Conservation (phyloP, 2,113 vertebrate species). For the Charina bottae region DNA sequence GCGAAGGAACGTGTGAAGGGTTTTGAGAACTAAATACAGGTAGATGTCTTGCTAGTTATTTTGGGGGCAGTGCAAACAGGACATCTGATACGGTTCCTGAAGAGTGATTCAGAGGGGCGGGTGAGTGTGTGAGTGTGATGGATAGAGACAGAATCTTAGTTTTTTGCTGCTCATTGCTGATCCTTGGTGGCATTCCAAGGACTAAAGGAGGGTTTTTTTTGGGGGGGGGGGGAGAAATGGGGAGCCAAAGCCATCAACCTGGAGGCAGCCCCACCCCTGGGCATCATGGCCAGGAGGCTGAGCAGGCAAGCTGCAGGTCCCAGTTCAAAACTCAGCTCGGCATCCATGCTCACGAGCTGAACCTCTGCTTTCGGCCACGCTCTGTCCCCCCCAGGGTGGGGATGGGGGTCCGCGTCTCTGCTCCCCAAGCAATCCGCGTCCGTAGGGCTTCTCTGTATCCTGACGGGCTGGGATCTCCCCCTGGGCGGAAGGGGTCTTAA, state of each 20-base stretch:
- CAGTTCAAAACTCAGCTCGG: not conserved
- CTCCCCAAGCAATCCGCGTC: not conserved
- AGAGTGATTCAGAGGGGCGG: not conserved
- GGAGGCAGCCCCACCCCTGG: not conserved
- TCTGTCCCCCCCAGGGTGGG: not conserved
- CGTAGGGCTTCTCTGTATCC: not conserved
- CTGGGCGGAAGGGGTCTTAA: not conserved
- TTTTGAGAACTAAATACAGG: not conserved
- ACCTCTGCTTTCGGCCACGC: not conserved
- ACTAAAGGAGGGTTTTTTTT: not conserved
- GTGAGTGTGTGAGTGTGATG: not conserved
- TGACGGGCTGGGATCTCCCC: not conserved
- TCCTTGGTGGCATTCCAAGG: not conserved
- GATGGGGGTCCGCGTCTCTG: not conserved
- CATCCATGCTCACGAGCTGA: not conserved
- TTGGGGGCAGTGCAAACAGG: not conserved
- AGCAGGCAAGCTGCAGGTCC: not conserved
- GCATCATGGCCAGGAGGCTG: not conserved
- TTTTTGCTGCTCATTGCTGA: not conserved
- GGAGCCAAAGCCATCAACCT: fast-evolving
- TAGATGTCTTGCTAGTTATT: not conserved
- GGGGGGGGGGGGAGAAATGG: not conserved
- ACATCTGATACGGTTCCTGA: not conserved
- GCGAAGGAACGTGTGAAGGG: not conserved
- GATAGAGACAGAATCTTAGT: not conserved